These are phyloP conservation scores for Drosophila setosimentum DNA, from an alignment of 2,888 invertebrate genomes.

Conservation along the genomic window DNA sequence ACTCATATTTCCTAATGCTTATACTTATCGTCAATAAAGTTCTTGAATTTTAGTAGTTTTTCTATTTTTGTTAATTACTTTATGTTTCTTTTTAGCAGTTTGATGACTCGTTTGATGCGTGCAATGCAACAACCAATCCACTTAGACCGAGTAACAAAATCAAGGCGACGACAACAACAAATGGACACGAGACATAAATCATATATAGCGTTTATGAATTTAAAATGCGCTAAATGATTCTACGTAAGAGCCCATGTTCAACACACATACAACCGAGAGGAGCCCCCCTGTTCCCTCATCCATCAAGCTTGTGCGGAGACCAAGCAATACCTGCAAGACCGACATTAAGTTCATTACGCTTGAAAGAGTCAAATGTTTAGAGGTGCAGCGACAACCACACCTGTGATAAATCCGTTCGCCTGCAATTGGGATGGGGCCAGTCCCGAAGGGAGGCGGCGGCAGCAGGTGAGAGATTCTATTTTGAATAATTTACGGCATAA, in stretches of 20 bases:
- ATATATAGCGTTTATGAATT: slow-evolving; percentile 46
- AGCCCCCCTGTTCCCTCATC: not conserved
- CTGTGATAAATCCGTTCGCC: slow-evolving; percentile 78
- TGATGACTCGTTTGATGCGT: slow-evolving; percentile 14
- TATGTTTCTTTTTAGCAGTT: not conserved
- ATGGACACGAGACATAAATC: slow-evolving; percentile 36
- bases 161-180: slow-evolving; percentile 50
- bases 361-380: slow-evolving; percentile 51
- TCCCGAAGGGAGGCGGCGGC: not conserved
- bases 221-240: slow-evolving; percentile 34
- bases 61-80: not conserved
- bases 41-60: not conserved
- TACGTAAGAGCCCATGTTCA: slow-evolving; percentile 35
- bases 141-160: slow-evolving; percentile 59
- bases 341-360: slow-evolving; percentile 79
- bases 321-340: slow-evolving; percentile 69
- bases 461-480: slow-evolving; percentile 77
- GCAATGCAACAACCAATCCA: slow-evolving; percentile 51
- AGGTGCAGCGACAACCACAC: slow-evolving; percentile 69
- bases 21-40: not conserved
- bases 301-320: not conserved
- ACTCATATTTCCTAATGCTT: not conserved
- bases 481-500: slow-evolving; percentile 56
- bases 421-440: slow-evolving; percentile 17
- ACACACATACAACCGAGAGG: not conserved